These are phyloP conservation scores for Gobionotothen gibberifrons DNA, from an alignment of 2,797 vertebrate species.

Conservation along the genomic window DNA sequence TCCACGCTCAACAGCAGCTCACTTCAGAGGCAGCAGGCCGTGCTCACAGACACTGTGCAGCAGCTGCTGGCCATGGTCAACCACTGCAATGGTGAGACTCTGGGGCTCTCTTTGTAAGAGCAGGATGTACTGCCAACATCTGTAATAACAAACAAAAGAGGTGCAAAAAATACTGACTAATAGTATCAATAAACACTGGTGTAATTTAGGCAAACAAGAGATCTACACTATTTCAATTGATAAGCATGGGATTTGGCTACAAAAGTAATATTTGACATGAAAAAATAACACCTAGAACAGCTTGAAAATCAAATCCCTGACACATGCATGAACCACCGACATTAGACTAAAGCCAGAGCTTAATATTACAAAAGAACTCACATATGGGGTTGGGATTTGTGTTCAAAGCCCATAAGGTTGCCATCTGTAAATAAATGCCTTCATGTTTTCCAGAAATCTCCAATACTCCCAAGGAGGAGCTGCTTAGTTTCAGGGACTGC, in stretches of 20 bases:
- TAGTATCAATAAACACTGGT: constrained; percentile 3
- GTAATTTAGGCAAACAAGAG: not conserved
- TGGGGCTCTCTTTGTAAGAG: not conserved
- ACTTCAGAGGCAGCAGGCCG: constrained; percentile 84
- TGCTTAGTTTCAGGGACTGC: constrained; percentile 83
- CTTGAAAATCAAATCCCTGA: constrained; percentile 36
- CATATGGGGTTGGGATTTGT: constrained; percentile 46
- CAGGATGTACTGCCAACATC: not conserved
- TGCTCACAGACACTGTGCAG: constrained; percentile 82
- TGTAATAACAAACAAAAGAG: not conserved
- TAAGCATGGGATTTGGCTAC: not conserved
- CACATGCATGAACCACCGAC: constrained; percentile 20
- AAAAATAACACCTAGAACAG: constrained; percentile 15
- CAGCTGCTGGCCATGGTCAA: constrained; percentile 82
- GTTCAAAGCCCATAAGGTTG: constrained; percentile 40
- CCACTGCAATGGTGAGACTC: constrained; percentile 84
- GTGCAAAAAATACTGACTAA: not conserved
- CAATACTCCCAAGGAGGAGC: constrained; percentile 70
- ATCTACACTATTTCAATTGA: constrained; percentile 23
- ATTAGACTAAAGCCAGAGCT: constrained; percentile 22
- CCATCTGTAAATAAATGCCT: constrained; percentile 53
- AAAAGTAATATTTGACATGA: not conserved
- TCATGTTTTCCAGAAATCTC: constrained; percentile 77
- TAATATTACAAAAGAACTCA: constrained; percentile 39
- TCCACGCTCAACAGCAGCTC: constrained; percentile 83